A percentile compares a stretch with the other conserved stretches of the same genome.
phyloP scores from a whole-genome alignment of 2,888 invertebrate species.

The Geophilus truncorum region DNA sequence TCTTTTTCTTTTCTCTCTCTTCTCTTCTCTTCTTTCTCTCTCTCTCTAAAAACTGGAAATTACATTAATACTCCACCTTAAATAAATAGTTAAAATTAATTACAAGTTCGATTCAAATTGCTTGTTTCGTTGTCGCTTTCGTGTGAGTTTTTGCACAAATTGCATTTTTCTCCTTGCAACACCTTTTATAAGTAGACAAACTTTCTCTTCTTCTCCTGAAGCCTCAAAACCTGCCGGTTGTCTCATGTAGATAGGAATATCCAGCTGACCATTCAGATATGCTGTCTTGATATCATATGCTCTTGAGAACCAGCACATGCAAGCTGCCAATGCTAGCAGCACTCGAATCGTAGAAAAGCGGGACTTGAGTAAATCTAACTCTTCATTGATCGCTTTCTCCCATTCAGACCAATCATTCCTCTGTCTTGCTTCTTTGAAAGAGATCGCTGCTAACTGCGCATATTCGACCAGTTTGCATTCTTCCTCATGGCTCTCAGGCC shows the following conservation, averaged over 20 bases:
- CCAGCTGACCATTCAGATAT: not conserved
- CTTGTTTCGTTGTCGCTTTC: too few relatives aligned
- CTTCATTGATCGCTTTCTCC: not conserved
- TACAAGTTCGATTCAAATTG: too few relatives aligned
- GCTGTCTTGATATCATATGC: not conserved
- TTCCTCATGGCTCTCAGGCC: too few relatives aligned
- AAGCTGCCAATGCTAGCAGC: not conserved
- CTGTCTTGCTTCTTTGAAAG: not conserved
- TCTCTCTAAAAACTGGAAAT: too few relatives aligned
- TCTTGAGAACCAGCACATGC: not conserved
- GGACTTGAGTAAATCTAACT: not conserved
- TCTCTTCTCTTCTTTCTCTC: too few relatives aligned
- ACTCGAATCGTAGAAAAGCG: not conserved
- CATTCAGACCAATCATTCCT: not conserved
- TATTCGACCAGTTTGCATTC: too few relatives aligned
- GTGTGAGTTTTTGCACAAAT: too few relatives aligned
- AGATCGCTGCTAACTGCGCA: too few relatives aligned
- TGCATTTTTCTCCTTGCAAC: too few relatives aligned
- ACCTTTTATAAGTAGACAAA: not conserved
- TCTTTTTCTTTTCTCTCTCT: too few relatives aligned
- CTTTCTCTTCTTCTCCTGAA: not conserved
- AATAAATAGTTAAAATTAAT: too few relatives aligned
- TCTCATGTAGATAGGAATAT: not conserved
- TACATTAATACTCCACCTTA: too few relatives aligned
- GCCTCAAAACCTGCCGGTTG: not conserved